These are phyloP conservation scores for Poecilia velifera DNA, from an alignment of 2,797 vertebrate species.

Conservation along the genomic window DNA sequence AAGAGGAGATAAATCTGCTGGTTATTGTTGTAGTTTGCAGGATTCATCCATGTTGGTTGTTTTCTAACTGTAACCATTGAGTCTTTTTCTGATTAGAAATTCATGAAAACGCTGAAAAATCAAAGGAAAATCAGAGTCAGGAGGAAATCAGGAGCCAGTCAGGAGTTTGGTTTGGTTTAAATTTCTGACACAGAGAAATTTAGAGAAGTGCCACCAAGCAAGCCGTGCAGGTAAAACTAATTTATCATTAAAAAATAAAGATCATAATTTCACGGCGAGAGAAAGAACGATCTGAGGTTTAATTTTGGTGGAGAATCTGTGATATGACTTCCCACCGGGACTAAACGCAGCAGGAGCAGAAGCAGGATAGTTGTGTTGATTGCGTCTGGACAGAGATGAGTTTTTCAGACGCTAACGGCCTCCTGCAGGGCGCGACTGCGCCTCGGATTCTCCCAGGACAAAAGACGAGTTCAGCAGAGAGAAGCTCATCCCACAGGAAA, in stretches of 20 bases:
- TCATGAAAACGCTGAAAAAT: no score
- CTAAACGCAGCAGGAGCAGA: conserved; percentile 10
- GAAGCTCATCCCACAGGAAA: conserved; percentile 3
- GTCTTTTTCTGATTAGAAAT: not conserved
- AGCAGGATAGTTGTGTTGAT: not conserved
- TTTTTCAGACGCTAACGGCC: conserved; percentile 16
- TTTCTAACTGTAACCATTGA: not conserved
- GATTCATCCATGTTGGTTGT: no score
- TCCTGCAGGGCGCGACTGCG: conserved; percentile 13
- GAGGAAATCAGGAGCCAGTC: not conserved
- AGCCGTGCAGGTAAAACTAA: conserved; percentile 4
- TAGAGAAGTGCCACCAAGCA: conserved; percentile 1
- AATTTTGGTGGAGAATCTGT: not conserved
- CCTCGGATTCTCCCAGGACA: conserved; percentile 11
- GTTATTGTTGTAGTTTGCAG: not conserved
- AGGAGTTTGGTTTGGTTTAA: not conserved
- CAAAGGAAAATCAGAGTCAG: not conserved
- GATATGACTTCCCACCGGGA: not conserved
- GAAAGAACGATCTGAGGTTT: conserved; percentile 7
- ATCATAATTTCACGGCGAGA: conserved; percentile 1
- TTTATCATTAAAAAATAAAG: conserved; percentile 9
- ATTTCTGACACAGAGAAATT: not conserved
- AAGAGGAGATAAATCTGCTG: not conserved
- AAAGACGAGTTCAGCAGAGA: not conserved
- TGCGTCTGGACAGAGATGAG: conserved; percentile 22